phyloP scores from a whole-genome alignment of 1,140 invertebrate genomes.

The Lasioglossum baleicum region DNA sequence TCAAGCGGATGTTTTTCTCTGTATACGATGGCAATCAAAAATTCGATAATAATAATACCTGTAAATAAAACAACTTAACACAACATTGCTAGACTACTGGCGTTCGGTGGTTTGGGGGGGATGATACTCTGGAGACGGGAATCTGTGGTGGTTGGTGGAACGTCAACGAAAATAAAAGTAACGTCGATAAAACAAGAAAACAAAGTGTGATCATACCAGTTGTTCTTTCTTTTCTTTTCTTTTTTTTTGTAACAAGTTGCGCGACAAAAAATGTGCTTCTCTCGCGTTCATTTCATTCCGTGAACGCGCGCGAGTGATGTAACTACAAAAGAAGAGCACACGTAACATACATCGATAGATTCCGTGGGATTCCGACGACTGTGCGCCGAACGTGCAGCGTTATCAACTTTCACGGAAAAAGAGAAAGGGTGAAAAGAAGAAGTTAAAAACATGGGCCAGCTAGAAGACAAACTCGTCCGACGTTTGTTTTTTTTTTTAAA shows the following conservation, averaged over 20 bases:
- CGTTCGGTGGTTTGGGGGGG: not conserved
- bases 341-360: constrained; percentile 5
- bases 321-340: constrained; percentile 28
- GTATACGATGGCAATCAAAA: constrained; percentile 18
- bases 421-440: not conserved
- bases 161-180: constrained; percentile 20
- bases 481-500: not conserved
- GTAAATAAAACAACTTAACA: constrained; percentile 27
- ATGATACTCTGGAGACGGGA: not conserved
- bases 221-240: constrained; percentile 13
- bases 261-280: constrained; percentile 59
- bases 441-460: too few species aligned
- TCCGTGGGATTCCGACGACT: not conserved
- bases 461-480: not conserved
- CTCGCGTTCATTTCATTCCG: not conserved
- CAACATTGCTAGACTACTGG: constrained; percentile 24
- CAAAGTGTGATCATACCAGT: constrained; percentile 67
- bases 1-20: not conserved
- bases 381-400: constrained; percentile 5
- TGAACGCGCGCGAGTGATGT: constrained; percentile 18
- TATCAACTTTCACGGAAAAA: not conserved
- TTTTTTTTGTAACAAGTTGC: constrained; percentile 60
- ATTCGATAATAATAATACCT: constrained; percentile 4
- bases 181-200: constrained; percentile 35
- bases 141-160: not conserved